Conservation (phyloP, 2,888 invertebrate species). For the Sarcophaga carnaria region DNA sequence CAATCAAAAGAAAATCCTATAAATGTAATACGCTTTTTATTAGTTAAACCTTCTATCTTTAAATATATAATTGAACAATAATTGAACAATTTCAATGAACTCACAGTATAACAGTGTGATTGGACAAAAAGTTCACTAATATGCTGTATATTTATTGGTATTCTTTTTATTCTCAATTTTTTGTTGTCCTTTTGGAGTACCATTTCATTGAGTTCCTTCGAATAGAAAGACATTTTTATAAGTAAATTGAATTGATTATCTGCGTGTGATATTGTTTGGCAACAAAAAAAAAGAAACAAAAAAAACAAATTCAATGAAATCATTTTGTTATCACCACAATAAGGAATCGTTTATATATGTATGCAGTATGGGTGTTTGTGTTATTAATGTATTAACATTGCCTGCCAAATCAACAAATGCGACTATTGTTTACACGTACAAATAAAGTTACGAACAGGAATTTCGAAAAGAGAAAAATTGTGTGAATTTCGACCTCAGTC, state of each 20-base stretch:
- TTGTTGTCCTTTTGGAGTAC: not conserved
- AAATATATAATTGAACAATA: no score
- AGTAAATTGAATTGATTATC: constrained; percentile 44
- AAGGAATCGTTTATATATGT: not conserved
- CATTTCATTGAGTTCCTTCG: not conserved
- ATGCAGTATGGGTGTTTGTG: constrained; percentile 15
- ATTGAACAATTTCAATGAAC: no score
- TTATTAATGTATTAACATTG: constrained; percentile 33
- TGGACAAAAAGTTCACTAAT: no score
- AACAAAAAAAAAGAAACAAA: not conserved
- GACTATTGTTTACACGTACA: not conserved
- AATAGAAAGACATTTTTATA: not conserved
- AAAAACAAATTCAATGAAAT: constrained; percentile 4
- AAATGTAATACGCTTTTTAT: no score
- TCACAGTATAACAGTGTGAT: no score
- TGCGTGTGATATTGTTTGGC: constrained; percentile 39
- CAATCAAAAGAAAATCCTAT: no score
- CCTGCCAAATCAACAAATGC: constrained; percentile 25
- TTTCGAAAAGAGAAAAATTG: not conserved
- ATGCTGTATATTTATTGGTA: no score
- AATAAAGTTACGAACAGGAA: not conserved
- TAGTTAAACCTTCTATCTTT: no score
- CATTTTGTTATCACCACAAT: constrained; percentile 35
- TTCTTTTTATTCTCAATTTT: no score
- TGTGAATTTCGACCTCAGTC: not conserved